A percentile compares a stretch with the other conserved stretches of the same genome.
phyloP scores from a whole-genome alignment of 2,113 vertebrate genomes.

The Vimba vimba region DNA sequence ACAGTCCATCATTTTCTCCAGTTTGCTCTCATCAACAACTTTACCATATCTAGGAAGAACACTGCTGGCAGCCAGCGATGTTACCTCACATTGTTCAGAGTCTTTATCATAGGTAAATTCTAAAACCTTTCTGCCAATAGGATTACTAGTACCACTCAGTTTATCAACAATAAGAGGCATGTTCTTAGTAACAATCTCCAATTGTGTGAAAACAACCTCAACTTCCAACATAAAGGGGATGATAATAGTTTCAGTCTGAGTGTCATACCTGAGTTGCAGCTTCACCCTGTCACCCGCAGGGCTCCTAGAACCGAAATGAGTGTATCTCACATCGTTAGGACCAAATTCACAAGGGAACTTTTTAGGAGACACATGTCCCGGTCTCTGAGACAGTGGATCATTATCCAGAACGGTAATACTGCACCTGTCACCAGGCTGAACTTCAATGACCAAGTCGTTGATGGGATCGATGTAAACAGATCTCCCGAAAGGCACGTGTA shows the following conservation, averaged over 20 bases:
- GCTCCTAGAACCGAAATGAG: conserved; percentile 90
- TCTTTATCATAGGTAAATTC: conserved; percentile 86
- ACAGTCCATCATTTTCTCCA: conserved; percentile 84
- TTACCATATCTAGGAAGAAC: conserved; percentile 86
- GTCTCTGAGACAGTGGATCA: conserved; percentile 88
- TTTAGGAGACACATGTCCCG: conserved; percentile 85
- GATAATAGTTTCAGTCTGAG: conserved; percentile 82
- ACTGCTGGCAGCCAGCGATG: conserved; percentile 73
- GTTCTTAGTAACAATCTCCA: conserved; percentile 91
- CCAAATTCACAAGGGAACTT: conserved; percentile 94
- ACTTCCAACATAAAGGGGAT: conserved; percentile 92
- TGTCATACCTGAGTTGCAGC: conserved; percentile 93
- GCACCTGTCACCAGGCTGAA: conserved; percentile 90
- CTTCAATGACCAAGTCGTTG: conserved; percentile 89
- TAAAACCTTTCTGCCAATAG: conserved; percentile 82
- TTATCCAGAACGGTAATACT: conserved; percentile 87
- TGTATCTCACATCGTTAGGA: conserved; percentile 86
- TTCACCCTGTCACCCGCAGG: conserved; percentile 84
- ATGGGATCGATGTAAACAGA: conserved; percentile 89
- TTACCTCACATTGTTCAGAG: conserved; percentile 82
- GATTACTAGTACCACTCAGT: conserved; percentile 84
- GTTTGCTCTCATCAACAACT: conserved; percentile 75
- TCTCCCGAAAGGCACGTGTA: conserved; percentile 90
- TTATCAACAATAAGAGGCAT: conserved; percentile 86
- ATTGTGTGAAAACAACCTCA: conserved; percentile 90